Evolutionary conservation across 2,797 vertebrate species (phyloP).

Genomic region (Lates japonicus): DNA sequence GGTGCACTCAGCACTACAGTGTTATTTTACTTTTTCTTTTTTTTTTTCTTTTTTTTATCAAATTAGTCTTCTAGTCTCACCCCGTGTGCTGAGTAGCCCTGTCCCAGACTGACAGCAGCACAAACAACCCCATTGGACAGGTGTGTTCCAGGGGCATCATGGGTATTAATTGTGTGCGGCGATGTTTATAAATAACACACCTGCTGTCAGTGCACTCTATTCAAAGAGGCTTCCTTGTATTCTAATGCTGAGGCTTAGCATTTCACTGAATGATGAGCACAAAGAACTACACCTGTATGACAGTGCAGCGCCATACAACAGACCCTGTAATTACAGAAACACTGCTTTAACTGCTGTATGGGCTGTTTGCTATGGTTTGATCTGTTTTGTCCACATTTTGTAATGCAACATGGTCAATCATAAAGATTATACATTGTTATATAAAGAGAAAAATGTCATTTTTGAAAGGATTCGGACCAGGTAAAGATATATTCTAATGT

Average conservation of each 20-base stretch:
- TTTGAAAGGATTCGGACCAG: background rate
- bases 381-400: background rate
- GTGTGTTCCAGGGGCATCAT: conserved; percentile 58
- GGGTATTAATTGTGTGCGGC: conserved; percentile 59
- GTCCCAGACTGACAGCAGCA: conserved; percentile 31
- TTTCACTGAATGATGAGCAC: conserved; percentile 37
- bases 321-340: conserved; percentile 7
- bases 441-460: background rate
- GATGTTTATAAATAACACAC: conserved; percentile 72
- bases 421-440: background rate
- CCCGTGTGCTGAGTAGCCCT: conserved; percentile 10
- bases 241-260: conserved; percentile 44
- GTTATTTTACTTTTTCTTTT: background rate
- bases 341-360: background rate
- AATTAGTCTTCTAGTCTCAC: background rate
- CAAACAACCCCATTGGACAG: conserved; percentile 43
- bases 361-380: background rate
- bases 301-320: background rate
- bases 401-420: background rate
- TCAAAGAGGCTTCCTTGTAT: conserved; percentile 59
- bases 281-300: conserved; percentile 6
- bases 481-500: background rate
- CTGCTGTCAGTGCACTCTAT: conserved; percentile 63
- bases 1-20: background rate
- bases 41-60: background rate